A percentile compares a stretch with the other conserved stretches of the same genome.
Conservation (phyloP, 2,113 vertebrate genomes). For the Tetrao urogallus region DNA sequence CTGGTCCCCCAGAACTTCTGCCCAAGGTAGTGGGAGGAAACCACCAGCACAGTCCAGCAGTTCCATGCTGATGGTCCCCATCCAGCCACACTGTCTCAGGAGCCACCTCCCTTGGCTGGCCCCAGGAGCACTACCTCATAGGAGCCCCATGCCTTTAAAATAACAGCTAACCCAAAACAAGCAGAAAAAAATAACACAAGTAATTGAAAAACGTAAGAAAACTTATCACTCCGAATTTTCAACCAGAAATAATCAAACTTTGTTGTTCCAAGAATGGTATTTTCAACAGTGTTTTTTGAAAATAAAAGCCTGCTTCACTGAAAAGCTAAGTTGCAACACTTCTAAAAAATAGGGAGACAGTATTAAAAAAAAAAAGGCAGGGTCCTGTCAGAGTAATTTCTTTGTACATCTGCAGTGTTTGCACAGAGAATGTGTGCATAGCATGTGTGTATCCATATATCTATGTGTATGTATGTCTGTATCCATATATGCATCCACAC, state of each 20-base stretch:
- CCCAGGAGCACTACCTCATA: too few species aligned
- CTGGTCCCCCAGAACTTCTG: neutral
- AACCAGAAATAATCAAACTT: neutral
- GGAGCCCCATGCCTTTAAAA: neutral
- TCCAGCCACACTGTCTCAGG: too few species aligned
- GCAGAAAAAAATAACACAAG: neutral
- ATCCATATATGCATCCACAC: constrained; percentile 63
- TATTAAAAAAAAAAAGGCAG: neutral
- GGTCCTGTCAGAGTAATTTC: neutral
- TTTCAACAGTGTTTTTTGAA: neutral
- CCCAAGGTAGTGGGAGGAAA: neutral
- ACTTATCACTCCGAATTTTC: neutral
- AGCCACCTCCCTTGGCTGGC: too few species aligned
- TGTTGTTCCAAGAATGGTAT: neutral
- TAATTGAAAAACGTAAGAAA: neutral
- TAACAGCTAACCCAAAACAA: neutral
- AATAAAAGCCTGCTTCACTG: neutral
- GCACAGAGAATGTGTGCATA: fast-evolving
- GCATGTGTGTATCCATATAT: constrained; percentile 4
- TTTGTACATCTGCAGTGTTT: neutral
- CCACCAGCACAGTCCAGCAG: neutral
- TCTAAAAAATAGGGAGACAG: neutral
- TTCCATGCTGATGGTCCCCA: too few species aligned
- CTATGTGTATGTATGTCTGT: constrained; percentile 19
- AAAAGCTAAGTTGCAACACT: neutral